phyloP scores from a whole-genome alignment of 2,888 invertebrate species.

The Heliconius hortense region DNA sequence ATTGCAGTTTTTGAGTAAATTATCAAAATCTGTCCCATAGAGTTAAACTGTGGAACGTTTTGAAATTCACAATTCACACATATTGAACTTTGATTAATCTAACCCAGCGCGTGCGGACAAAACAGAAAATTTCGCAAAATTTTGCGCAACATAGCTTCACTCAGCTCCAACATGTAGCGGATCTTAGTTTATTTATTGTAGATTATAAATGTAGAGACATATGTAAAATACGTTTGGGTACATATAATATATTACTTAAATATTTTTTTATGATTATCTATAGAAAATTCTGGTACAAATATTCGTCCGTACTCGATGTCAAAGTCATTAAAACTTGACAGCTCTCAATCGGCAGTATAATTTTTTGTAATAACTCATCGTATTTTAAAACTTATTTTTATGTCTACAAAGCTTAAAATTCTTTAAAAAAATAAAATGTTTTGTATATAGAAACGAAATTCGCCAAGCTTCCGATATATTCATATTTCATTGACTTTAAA shows the following conservation, averaged over 20 bases:
- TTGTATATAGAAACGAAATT: not conserved
- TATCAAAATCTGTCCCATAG: too few relatives aligned
- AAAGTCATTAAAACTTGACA: conserved; percentile 9
- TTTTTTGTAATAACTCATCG: not conserved
- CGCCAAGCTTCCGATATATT: not conserved
- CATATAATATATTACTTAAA: not conserved
- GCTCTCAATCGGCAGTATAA: not conserved
- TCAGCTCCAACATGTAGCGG: too few relatives aligned
- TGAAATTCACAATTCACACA: too few relatives aligned
- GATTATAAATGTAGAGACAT: too few relatives aligned
- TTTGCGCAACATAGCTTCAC: too few relatives aligned
- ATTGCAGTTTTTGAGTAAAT: too few relatives aligned
- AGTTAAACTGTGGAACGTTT: too few relatives aligned
- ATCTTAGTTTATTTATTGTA: too few relatives aligned
- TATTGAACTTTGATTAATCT: too few relatives aligned
- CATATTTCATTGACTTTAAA: conserved; percentile 2
- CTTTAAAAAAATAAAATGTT: not conserved
- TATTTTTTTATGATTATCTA: not conserved
- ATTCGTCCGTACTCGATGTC: conserved; percentile 5
- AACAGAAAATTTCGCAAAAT: too few relatives aligned
- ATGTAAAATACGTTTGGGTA: not conserved
- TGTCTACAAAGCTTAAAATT: not conserved
- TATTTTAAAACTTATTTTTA: not conserved
- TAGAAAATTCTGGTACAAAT: not conserved
- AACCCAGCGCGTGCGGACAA: too few relatives aligned